Evolutionary conservation across 2,888 invertebrate genomes (phyloP), one percentile per base, ranked within the genome.

Genomic region (Siphonodentalium dalli): DNA sequence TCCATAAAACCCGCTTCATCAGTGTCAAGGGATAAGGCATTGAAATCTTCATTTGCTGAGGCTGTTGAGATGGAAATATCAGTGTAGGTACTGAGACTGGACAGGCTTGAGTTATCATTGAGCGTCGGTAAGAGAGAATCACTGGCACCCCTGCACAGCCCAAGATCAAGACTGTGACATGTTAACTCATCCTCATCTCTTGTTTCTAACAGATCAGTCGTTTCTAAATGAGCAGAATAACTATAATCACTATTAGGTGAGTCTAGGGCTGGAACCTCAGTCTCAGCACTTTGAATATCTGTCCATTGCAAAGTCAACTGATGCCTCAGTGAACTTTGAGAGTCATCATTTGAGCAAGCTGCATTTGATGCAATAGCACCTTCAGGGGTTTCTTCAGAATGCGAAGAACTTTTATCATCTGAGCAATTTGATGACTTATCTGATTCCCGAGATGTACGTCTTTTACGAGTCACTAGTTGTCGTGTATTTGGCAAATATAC

Each of bases 1-100:
- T 78, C 78, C 63, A 74, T 74, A 54, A 78, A 76, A 13, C 70
- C 66, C 9, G 69, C 66, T 51, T 77, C 78, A n/a, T 75, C 75
- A n/a, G 65, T 67, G 43, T 75, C 74, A 28, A 65, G 65, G 31
- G 66, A 64, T 41, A 66, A 56, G 37, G 65, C 67, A 18, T 59
- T 60, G 21, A 53, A 58, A 23, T 71, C 70, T 29, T 75, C 77
- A 43, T 67, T 68, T 11, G 68, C 49, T 15, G 75, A 74, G 5
- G 71, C 67, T 33, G 74, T 72, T 7, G 75, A 75, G 24, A 72
- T 64, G 24, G 75, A 77, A 51, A 76, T 72, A 43, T 75, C 77
- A 29, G 75, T 78, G 21, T 72, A 71, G 42, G 75, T 75, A 52
- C 77, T 77, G 23, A 78, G 49, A 65, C 76, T 78, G 28, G 77